These are phyloP conservation scores for Bhutanitis thaidina DNA, from an alignment of 2,888 invertebrate genomes.

Conservation along the genomic window DNA sequence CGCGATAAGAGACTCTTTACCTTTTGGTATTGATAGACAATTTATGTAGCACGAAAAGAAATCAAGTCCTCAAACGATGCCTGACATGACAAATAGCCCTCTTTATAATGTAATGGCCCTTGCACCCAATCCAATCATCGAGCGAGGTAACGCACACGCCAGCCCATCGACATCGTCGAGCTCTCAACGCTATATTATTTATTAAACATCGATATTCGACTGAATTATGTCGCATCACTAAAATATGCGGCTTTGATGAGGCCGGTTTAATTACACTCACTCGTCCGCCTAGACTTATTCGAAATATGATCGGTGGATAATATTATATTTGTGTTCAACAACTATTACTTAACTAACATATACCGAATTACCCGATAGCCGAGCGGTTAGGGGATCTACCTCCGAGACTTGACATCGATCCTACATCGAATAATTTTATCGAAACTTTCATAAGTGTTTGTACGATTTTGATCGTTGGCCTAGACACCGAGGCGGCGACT, in stretches of 20 bases:
- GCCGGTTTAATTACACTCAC: conserved; percentile 31
- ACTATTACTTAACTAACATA: too few species aligned
- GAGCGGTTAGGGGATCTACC: too few species aligned
- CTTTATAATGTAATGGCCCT: conserved; percentile 33
- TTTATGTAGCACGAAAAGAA: conserved; percentile 29
- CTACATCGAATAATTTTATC: too few species aligned
- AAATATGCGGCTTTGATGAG: conserved; percentile 32
- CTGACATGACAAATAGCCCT: conserved; percentile 36
- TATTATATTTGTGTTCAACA: too few species aligned
- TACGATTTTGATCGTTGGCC: too few species aligned
- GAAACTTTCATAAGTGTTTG: too few species aligned
- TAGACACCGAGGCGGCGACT: too few species aligned
- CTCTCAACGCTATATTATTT: conserved; percentile 27
- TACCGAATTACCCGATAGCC: too few species aligned
- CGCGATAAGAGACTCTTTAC: not conserved
- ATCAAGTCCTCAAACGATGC: conserved; percentile 28
- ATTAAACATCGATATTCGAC: conserved; percentile 28
- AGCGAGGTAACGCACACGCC: conserved; percentile 2
- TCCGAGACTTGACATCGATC: too few species aligned
- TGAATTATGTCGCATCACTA: conserved; percentile 31
- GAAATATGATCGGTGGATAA: not conserved
- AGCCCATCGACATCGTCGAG: not conserved
- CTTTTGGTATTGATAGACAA: conserved; percentile 25
- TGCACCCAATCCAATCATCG: conserved; percentile 31
- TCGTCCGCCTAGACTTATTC: conserved; percentile 24